Evolutionary conservation across 1,140 invertebrate genomes (phyloP).

Genomic region (Hyles euphorbiae): DNA sequence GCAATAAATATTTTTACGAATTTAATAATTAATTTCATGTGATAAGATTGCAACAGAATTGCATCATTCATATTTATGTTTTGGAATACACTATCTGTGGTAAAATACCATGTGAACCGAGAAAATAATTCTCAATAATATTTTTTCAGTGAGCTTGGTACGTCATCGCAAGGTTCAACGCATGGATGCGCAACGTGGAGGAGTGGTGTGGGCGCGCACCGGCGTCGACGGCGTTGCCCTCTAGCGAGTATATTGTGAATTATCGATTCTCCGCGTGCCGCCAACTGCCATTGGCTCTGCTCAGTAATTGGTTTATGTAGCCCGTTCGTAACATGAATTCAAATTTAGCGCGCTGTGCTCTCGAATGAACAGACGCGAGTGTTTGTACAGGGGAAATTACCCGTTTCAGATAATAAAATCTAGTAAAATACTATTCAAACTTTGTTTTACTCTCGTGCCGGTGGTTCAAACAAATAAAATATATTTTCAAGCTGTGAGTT

Average conservation of each 20-base stretch:
- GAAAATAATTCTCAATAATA: no score
- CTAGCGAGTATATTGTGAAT: constrained; percentile 73
- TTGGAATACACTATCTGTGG: no score
- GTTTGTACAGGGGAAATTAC: constrained; percentile 60
- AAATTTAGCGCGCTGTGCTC: constrained; percentile 68
- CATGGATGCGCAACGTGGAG: constrained; percentile 64
- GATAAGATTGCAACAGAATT: no score
- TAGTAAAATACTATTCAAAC: constrained; percentile 52
- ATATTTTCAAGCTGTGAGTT: constrained; percentile 9
- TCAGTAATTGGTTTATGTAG: constrained; percentile 72
- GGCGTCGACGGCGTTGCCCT: constrained; percentile 60
- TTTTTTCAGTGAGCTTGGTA: constrained; percentile 9
- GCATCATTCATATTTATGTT: no score
- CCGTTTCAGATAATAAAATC: constrained; percentile 40
- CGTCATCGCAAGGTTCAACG: constrained; percentile 51
- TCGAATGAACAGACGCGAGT: constrained; percentile 55
- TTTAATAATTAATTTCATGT: no score
- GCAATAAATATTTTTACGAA: no score
- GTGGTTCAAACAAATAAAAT: constrained; percentile 29
- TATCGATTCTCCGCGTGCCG: constrained; percentile 73
- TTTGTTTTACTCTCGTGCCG: constrained; percentile 42
- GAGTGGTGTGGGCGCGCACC: constrained; percentile 70
- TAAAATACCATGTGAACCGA: no score
- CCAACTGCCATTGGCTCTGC: constrained; percentile 64
- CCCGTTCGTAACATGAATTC: constrained; percentile 71